Base-by-base conservation (phyloP, 2,888 invertebrate species). In the Dusona sp. region DNA sequence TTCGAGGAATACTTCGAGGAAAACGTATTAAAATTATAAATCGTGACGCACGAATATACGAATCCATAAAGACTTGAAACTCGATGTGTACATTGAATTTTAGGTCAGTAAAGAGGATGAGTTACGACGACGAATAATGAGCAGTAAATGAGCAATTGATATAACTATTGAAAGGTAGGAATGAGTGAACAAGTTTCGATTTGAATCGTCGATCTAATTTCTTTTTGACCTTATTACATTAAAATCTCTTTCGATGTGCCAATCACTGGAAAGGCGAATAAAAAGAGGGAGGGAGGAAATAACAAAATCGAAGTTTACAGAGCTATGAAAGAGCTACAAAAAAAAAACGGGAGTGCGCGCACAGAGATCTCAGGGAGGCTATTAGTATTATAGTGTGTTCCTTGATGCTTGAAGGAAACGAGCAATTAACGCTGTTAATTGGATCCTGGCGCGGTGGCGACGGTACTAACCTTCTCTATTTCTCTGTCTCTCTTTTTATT, bases 351-450 rank as follows among this genome's bases (percentile, higher is more conserved):
- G 61, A n/a, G 11, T 13, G 38, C 13, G 25, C 54, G 36, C 51
- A 42, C 16, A 42, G 16, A 61, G 38, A 61, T 25, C 38, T 38
- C 6, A 29, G 54, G 54, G 25, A 57, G 42, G 42, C 19, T 74
- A 57, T 74, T 74, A 22, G 38, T 74, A 74, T 74, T 74, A 42
- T 57, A 45, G 16, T 65, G 75, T 54, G 42, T 57, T 74, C 45
- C 72, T 74, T 72, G 75, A 25, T 80, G 42, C 75, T 78, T 54
- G 42, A 64, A 78, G 81, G 77, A 85, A 85, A 82, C 73, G 67
- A 72, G 74, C 88, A 88, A 89, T 88, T 88, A 88, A 88, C 81
- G 82, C 79, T 82, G 83, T 85, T 88, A 88, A 90, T 88, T 81
- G 89, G 83, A 87, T 86, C 75, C 65, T 75, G 54, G 77, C 67